A percentile compares a stretch with the other conserved stretches of the same genome.
These are phyloP conservation scores for Stenodera caucasica DNA, from an alignment of 2,888 invertebrate species.

Conservation along the genomic window DNA sequence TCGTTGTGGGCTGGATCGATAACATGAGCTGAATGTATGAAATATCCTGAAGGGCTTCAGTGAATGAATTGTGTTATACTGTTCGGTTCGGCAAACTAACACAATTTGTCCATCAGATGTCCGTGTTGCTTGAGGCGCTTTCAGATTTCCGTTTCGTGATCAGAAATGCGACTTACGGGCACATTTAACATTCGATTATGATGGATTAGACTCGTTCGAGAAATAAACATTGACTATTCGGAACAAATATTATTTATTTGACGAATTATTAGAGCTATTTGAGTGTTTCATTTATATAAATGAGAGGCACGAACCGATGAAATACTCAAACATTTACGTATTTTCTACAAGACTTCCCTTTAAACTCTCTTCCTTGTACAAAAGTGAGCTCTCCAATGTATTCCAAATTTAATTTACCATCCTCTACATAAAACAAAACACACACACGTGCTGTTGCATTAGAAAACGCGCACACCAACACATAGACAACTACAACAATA, in stretches of 20 bases:
- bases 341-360: constrained; percentile 18
- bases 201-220: constrained; percentile 40
- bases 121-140: constrained; percentile 43
- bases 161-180: constrained; percentile 39
- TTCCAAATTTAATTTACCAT: constrained; percentile 46
- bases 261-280: neutral
- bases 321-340: constrained; percentile 29
- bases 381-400: constrained; percentile 35
- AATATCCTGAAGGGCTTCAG: neutral
- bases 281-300: constrained; percentile 14
- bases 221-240: no score
- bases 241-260: neutral
- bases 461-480: constrained; percentile 32
- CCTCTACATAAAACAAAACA: constrained; percentile 48
- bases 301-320: constrained; percentile 23
- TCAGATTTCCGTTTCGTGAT: constrained; percentile 42
- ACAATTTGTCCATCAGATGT: constrained; percentile 50
- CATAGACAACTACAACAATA: no score
- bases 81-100: constrained; percentile 39
- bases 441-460: constrained; percentile 37
- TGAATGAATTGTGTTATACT: constrained; percentile 25
- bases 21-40: neutral
- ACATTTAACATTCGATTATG: constrained; percentile 43
- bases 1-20: neutral
- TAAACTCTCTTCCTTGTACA: constrained; percentile 6